Conservation (phyloP, 2,797 vertebrate genomes). For the Emydoidea blandingii region DNA sequence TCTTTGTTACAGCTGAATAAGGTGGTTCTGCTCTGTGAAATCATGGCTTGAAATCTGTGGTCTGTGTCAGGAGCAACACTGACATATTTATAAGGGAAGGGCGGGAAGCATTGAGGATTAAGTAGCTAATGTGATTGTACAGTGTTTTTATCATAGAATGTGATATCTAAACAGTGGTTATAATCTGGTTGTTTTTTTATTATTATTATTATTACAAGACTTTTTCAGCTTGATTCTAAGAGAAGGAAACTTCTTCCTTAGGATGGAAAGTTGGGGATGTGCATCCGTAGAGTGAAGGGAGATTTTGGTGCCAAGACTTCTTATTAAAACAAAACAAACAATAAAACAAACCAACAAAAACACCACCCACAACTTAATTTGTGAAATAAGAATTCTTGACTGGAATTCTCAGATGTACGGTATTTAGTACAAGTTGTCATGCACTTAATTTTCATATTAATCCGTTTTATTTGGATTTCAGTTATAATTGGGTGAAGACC, state of each 20-base stretch:
- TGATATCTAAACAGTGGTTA: background rate
- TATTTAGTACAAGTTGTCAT: background rate
- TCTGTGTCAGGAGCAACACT: background rate
- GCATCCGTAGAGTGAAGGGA: background rate
- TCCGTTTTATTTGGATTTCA: background rate
- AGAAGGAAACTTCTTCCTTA: background rate
- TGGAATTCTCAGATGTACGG: background rate
- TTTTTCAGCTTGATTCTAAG: background rate
- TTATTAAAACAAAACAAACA: background rate
- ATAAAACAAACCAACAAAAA: background rate
- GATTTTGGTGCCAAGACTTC: background rate
- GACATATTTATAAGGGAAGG: background rate
- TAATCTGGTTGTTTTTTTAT: background rate
- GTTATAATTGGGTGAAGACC: background rate
- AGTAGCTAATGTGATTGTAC: background rate
- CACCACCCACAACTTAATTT: background rate
- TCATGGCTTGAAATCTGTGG: background rate
- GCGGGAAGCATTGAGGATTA: background rate
- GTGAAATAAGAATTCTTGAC: background rate
- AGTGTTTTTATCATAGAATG: background rate
- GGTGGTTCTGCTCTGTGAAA: background rate
- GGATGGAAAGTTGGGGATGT: background rate
- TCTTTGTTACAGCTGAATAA: background rate
- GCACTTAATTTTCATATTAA: background rate
- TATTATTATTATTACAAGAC: background rate